Evolutionary conservation across 2,888 invertebrate genomes (phyloP), one percentile per base, ranked within the genome.

Genomic region (Athalia circularis): DNA sequence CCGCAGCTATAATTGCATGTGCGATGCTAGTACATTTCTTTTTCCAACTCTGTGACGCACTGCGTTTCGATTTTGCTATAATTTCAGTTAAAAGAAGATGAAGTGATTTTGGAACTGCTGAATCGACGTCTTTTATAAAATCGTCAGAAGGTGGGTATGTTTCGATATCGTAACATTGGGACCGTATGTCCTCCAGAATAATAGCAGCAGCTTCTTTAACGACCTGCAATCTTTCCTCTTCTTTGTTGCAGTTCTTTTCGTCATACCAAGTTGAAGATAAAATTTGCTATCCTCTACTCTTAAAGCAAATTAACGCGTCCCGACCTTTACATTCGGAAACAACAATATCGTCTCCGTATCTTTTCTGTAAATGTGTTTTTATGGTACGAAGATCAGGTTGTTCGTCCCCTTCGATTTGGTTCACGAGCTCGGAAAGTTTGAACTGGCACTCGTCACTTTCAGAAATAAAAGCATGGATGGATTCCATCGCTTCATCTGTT

Each of bases 261-360:
- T 78, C 47, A 76, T 82, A 84, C 81, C 80, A 83, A 43, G n/a
- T 47, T 48, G 81, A 72, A 5, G 79, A 50, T 9, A 82, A 79
- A 62, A 83, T 62, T 79, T 83, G 77, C 70, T 77, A 79, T 11
- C 79, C 80, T 52, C 79, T 81, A 75, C 80, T 80, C 65, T 70
- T 77, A 57, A 84, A 82, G 68, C 81, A 82, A 64, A 84, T 65
- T 29, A 81, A 61, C 7, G n/a, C 29, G 13, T 13, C 48, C 7
- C 54, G 8, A 50, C 77, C 61, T 52, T 50, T 11, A 52, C 52
- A 61, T 6, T 79, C 79, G 59, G 62, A 57, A 61, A 81, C 77
- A 3, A 81, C 3, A 57, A 82, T 79, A 47, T 83, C 81, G 13
- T 80, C 80, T 62, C 80, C 81, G 61, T 81, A 83, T 61, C 80